Evolutionary conservation across 2,113 vertebrate genomes (phyloP).

Genomic region (Colossoma macropomum): DNA sequence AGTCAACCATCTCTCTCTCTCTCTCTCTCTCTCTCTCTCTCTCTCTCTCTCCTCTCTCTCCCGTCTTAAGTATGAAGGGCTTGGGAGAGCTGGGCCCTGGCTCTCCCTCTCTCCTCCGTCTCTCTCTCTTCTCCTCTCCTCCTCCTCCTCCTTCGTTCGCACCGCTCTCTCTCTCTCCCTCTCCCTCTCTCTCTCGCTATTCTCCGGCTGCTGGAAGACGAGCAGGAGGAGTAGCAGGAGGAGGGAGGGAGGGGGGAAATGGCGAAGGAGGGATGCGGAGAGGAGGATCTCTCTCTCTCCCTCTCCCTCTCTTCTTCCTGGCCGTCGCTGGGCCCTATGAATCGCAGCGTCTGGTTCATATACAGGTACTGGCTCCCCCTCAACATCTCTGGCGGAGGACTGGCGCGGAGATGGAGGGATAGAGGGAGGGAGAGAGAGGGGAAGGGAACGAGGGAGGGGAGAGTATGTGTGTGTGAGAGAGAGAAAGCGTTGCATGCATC

Average conservation of each 20-base stretch:
- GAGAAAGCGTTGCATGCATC: conserved; percentile 62
- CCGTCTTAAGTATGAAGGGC: conserved; percentile 84
- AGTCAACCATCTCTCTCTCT: conserved; percentile 59
- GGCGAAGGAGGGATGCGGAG: conserved; percentile 81
- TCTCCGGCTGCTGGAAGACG: conserved; percentile 81
- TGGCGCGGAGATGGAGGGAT: conserved; percentile 24
- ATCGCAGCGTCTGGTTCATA: conserved; percentile 93
- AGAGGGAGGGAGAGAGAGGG: conserved; percentile 24
- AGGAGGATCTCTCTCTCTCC: conserved; percentile 81
- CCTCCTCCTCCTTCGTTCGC: conserved; percentile 69
- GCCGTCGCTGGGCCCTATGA: conserved; percentile 88
- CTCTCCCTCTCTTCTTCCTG: conserved; percentile 88
- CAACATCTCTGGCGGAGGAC: conserved; percentile 39
- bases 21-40: conserved; percentile 57
- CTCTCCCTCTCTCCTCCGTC: conserved; percentile 70
- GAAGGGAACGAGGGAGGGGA: conserved; percentile 39
- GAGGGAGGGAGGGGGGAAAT: conserved; percentile 77
- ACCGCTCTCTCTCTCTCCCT: conserved; percentile 69
- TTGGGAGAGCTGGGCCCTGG: conserved; percentile 79
- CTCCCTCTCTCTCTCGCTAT: conserved; percentile 68
- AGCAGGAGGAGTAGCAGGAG: conserved; percentile 74
- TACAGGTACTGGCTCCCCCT: conserved; percentile 83
- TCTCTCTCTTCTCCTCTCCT: conserved; percentile 72
- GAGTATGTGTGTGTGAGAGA: background rate
- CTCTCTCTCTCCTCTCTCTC: conserved; percentile 52